These are phyloP conservation scores for Cyphomyrus plagiostoma DNA, from an alignment of 2,113 vertebrate genomes.

Conservation along the genomic window DNA sequence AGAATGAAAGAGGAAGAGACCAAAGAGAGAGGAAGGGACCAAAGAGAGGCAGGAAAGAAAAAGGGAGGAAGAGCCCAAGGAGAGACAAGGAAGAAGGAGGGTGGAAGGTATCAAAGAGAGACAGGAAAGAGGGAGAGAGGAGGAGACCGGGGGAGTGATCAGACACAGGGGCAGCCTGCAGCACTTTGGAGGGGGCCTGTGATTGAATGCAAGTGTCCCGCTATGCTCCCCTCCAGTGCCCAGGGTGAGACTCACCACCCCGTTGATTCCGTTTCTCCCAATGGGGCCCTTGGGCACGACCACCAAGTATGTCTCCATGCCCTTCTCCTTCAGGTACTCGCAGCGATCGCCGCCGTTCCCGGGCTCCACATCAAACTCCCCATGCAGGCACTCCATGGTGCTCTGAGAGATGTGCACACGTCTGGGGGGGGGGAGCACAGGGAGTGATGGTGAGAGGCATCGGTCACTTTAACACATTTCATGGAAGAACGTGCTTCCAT, in stretches of 20 bases:
- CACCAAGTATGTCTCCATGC: slow-evolving; percentile 82
- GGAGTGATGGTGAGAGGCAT: not conserved
- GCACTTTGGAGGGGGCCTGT: not conserved
- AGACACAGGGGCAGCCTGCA: not conserved
- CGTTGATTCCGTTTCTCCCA: slow-evolving; percentile 53
- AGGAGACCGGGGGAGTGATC: not conserved
- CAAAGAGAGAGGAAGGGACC: not conserved
- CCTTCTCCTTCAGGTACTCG: slow-evolving; percentile 88
- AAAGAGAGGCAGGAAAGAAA: not conserved
- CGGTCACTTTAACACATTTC: not conserved
- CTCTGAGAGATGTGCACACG: slow-evolving; percentile 88
- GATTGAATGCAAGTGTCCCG: not conserved
- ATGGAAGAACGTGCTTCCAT: not conserved
- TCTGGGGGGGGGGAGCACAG: slow-evolving; percentile 48
- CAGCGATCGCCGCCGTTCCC: slow-evolving; percentile 79
- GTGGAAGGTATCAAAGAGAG: not conserved
- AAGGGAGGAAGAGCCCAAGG: not conserved
- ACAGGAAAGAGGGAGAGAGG: not conserved
- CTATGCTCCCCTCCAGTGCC: not conserved
- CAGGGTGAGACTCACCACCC: slow-evolving; percentile 61
- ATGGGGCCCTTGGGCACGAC: slow-evolving; percentile 57
- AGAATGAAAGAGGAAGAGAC: not conserved
- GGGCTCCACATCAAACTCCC: slow-evolving; percentile 82
- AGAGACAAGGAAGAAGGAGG: not conserved
- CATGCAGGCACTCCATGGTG: slow-evolving; percentile 80